Evolutionary conservation across 1,140 invertebrate species (phyloP).

Genomic region (Leguminivora glycinivorella): DNA sequence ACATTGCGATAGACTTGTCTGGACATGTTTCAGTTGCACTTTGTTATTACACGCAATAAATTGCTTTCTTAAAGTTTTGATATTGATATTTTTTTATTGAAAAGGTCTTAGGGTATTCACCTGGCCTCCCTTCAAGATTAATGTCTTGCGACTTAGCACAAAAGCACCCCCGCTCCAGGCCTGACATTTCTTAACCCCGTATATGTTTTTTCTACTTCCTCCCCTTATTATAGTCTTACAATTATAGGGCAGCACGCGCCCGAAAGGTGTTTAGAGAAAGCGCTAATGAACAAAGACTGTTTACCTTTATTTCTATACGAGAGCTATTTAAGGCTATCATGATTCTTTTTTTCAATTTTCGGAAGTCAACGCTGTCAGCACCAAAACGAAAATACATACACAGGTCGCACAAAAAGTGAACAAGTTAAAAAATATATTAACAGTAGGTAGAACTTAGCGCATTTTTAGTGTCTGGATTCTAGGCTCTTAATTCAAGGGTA

Average conservation of each 20-base stretch:
- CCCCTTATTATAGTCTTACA: slow-evolving; percentile 64
- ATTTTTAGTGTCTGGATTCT: too few species aligned
- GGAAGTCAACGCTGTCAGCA: neutral
- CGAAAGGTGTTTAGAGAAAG: slow-evolving; percentile 75
- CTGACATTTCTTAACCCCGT: slow-evolving; percentile 70
- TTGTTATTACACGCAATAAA: slow-evolving; percentile 9
- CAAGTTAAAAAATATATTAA: too few species aligned
- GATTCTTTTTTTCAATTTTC: neutral
- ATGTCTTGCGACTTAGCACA: slow-evolving; percentile 66
- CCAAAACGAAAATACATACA: neutral
- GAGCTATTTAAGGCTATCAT: slow-evolving; percentile 21
- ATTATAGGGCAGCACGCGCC: slow-evolving; percentile 64
- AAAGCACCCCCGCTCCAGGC: slow-evolving; percentile 69
- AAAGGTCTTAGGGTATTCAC: slow-evolving; percentile 67
- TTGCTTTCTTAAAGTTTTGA: slow-evolving; percentile 14
- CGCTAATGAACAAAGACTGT: slow-evolving; percentile 55
- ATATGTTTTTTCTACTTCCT: slow-evolving; percentile 60
- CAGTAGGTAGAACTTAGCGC: too few species aligned
- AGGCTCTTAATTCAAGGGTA: too few species aligned
- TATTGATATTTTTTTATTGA: slow-evolving; percentile 36
- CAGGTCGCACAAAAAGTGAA: too few species aligned
- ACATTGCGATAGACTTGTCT: slow-evolving; percentile 39
- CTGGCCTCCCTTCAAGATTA: slow-evolving; percentile 72
- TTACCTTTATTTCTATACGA: slow-evolving; percentile 14
- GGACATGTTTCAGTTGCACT: slow-evolving; percentile 41